Percentiles rank a stretch among this genome's conserved stretches.
These are phyloP conservation scores for Girardia tigrina DNA, from an alignment of 2,888 invertebrate genomes.

Conservation along the genomic window DNA sequence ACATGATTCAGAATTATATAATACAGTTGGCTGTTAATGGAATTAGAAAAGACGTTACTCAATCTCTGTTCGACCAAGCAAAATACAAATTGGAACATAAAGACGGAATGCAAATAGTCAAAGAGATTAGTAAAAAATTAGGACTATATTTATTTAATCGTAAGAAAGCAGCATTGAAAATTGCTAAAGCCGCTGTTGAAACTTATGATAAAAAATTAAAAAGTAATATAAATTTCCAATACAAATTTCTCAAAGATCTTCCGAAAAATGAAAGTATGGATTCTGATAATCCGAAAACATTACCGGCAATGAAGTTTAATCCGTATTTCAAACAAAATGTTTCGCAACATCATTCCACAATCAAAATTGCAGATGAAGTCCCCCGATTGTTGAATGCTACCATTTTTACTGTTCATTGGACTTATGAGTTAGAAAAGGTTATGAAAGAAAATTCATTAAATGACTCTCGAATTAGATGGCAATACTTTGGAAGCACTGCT, in stretches of 20 bases:
- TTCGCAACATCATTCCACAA: constrained; percentile 44
- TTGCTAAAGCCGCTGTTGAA: constrained; percentile 43
- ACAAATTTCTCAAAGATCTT: constrained; percentile 41
- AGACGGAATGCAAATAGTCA: constrained; percentile 45
- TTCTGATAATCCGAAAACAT: constrained; percentile 46
- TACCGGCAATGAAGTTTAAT: constrained; percentile 45
- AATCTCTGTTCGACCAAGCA: constrained; percentile 47
- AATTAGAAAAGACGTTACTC: constrained; percentile 48
- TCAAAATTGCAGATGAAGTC: constrained; percentile 51
- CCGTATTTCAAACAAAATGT: constrained; percentile 50
- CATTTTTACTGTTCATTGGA: constrained; percentile 46
- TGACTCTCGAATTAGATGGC: constrained; percentile 44
- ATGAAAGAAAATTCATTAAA: constrained; percentile 43
- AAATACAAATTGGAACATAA: constrained; percentile 47
- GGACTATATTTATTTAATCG: constrained; percentile 46
- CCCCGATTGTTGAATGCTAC: constrained; percentile 45
- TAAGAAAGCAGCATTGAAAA: constrained; percentile 45
- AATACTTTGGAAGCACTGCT: constrained; percentile 50
- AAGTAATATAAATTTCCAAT: background rate
- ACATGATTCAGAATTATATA: constrained; percentile 50
- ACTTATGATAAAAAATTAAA: constrained; percentile 41
- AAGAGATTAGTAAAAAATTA: constrained; percentile 44
- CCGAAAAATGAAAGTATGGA: constrained; percentile 44
- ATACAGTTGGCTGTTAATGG: constrained; percentile 50
- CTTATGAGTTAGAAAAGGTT: constrained; percentile 44